Evolutionary conservation across 2,113 vertebrate species (phyloP), one percentile per base, ranked within the genome.

Genomic region (Bagarius yarrelli): DNA sequence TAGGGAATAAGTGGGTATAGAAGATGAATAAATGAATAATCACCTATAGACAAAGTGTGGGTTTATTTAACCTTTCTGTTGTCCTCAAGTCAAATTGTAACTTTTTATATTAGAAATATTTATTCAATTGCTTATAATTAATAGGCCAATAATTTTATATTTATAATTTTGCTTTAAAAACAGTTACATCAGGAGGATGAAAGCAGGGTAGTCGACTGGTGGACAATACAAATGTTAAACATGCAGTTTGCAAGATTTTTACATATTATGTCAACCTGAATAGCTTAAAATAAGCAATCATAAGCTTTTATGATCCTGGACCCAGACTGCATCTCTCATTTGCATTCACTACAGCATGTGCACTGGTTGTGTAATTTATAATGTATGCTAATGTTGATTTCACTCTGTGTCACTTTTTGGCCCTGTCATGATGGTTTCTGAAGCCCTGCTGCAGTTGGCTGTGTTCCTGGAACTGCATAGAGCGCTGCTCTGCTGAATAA

Each of bases 401-500:
- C 57, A 25, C 40, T 47, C 44, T 59, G 5, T 36, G 44, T 64
- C 47, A 75, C 30, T 50, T n/a, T 53, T 47, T 19, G 59, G 36
- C 30, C 57, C 57, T 55, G 60, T 19, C 57, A 73, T 53, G 69
- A 73, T 59, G 32, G 64, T 40, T 57, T 79, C 55, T 27, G n/a
- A 71, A 59, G 78, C 25, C 67, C 47, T 64, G 60, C 56, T 76
- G 71, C 27, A 57, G 50, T 67, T 81, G 80, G 80, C 80, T 0
- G 40, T 21, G 32, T 76, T 81, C 72, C 80, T 71, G 1, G 32
- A 63, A 19, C 34, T 57, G n/a, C 50, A 19, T 61, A 57, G 34
- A 81, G 75, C 21, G 25, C 13, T 25, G 21, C 50, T 56, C 13
- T 25, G 21, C 50, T 56, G 71, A 23, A n/a, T 55, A 67, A 53